Evolutionary conservation across 2,888 invertebrate genomes (phyloP).

Genomic region (Drosophila aldrichi): DNA sequence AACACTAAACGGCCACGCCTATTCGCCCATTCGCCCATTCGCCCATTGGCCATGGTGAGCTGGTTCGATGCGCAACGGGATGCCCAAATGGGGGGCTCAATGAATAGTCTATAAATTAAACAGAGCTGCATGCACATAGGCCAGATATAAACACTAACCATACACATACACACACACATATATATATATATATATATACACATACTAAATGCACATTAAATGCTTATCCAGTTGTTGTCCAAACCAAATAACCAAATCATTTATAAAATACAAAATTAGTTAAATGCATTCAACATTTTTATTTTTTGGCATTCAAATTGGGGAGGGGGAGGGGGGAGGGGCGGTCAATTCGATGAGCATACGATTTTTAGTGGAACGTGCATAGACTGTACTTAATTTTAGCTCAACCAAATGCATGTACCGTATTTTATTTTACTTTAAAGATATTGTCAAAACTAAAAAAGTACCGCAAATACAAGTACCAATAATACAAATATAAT

Average conservation of each 20-base stretch:
- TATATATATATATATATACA: neutral
- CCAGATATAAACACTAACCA: neutral
- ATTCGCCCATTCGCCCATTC: neutral
- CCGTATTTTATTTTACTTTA: no score
- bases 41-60: no score
- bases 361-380: neutral
- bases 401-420: no score
- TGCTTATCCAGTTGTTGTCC: constrained; percentile 1
- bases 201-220: neutral
- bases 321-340: no score
- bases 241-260: constrained; percentile 1
- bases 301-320: no score
- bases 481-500: no score
- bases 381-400: neutral
- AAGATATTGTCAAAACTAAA: no score
- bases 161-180: neutral
- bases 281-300: constrained; percentile 1
- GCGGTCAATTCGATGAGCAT: no score
- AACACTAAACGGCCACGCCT: no score
- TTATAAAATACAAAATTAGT: constrained; percentile 6
- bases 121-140: neutral
- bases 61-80: neutral
- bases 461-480: no score
- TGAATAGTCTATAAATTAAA: constrained; percentile 13
- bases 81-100: constrained; percentile 5